A percentile compares a stretch with the other conserved stretches of the same genome.
Evolutionary conservation across 2,888 invertebrate species (phyloP).

Genomic region (Aphelenchoides bicaudatus): DNA sequence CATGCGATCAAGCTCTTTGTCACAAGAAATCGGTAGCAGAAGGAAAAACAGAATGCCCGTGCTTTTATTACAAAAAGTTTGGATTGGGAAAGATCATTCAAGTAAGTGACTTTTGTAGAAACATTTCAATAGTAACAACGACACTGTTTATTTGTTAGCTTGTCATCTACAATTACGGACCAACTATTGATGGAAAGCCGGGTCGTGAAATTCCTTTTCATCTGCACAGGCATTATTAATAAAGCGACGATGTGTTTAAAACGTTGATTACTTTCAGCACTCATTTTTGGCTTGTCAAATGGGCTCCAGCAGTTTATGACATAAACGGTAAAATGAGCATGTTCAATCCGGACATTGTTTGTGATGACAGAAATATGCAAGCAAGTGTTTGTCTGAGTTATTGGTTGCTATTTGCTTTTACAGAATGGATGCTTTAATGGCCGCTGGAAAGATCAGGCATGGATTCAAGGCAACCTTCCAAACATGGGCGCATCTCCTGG

Average conservation of each 20-base stretch:
- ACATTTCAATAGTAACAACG: no score
- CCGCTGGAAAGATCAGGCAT: slow-evolving; percentile 24
- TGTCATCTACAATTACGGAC: slow-evolving; percentile 3
- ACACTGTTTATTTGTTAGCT: no score
- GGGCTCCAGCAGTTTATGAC: not conserved
- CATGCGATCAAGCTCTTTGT: slow-evolving; percentile 20
- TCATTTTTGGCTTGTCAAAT: slow-evolving; percentile 12
- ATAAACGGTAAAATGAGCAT: not conserved
- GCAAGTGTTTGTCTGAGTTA: not conserved
- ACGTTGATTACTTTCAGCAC: no score
- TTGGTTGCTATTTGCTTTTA: not conserved
- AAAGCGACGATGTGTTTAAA: no score
- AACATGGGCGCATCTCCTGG: slow-evolving; percentile 38
- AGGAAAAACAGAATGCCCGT: slow-evolving; percentile 37
- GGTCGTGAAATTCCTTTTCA: slow-evolving; percentile 6
- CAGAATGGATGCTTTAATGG: slow-evolving; percentile 22
- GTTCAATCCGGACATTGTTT: slow-evolving; percentile 8
- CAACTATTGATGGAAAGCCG: not conserved
- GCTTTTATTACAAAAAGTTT: slow-evolving; percentile 47
- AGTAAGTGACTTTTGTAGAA: no score
- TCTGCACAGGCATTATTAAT: no score
- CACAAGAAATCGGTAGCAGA: slow-evolving; percentile 24
- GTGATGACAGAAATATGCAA: not conserved
- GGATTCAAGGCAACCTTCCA: slow-evolving; percentile 38
- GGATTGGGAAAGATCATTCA: slow-evolving; percentile 45